Percentiles rank a stretch among this genome's conserved stretches.
Conservation (phyloP, 2,113 vertebrate genomes). For the Heterotis niloticus region DNA sequence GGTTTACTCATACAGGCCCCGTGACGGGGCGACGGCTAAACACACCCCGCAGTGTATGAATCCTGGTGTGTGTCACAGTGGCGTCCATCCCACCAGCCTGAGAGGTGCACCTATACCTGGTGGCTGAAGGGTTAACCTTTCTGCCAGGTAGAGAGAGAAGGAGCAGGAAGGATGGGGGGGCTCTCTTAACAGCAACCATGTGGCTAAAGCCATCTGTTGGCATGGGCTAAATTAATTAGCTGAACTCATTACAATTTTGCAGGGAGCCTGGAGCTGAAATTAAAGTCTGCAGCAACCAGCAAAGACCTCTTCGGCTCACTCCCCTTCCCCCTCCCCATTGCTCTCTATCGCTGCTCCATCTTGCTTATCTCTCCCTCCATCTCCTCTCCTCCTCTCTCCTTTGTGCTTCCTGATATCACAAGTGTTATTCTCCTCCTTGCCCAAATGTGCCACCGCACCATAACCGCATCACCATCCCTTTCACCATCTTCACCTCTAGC, state of each 20-base stretch:
- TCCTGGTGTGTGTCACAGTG: background rate
- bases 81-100: background rate
- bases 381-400: conserved; percentile 18
- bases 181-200: conserved; percentile 63
- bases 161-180: conserved; percentile 42
- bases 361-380: conserved; percentile 32
- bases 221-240: conserved; percentile 72
- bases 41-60: too few relatives aligned
- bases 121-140: conserved; percentile 24
- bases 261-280: conserved; percentile 58
- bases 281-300: conserved; percentile 43
- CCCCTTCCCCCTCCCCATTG: conserved; percentile 28
- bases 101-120: background rate
- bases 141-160: conserved; percentile 41
- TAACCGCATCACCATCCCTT: background rate
- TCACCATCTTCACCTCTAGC: background rate
- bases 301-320: conserved; percentile 26
- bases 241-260: conserved; percentile 66
- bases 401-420: background rate
- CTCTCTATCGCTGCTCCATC: conserved; percentile 21
- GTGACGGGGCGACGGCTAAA: too few relatives aligned
- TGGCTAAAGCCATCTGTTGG: conserved; percentile 74
- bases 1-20: too few relatives aligned
- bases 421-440: background rate
- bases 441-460: background rate